These are phyloP conservation scores for Alitta virens DNA, from an alignment of 2,888 invertebrate genomes.

Conservation along the genomic window DNA sequence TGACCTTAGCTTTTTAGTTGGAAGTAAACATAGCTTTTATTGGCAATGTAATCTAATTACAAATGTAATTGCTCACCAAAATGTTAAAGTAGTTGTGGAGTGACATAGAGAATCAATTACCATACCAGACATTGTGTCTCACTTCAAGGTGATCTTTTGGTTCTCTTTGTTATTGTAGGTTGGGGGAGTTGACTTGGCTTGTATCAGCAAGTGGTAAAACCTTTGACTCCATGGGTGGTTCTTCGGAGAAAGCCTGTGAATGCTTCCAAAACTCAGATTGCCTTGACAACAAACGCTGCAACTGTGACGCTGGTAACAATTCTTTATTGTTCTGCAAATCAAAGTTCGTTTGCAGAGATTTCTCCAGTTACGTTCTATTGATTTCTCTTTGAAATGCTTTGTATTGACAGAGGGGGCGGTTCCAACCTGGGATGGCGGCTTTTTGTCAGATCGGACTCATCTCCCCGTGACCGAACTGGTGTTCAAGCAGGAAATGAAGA, in stretches of 20 bases:
- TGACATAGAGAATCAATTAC: too few species aligned
- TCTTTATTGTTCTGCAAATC: neutral
- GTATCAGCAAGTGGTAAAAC: constrained; percentile 1
- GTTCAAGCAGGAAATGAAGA: constrained; percentile 83
- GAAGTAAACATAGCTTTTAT: neutral
- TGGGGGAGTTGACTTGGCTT: constrained; percentile 13
- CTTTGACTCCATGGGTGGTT: constrained; percentile 3
- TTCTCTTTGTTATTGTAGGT: neutral
- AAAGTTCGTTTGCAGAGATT: neutral
- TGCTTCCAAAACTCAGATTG: constrained; percentile 59
- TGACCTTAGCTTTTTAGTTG: too few species aligned
- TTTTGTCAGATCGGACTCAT: constrained; percentile 74
- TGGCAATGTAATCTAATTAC: too few species aligned
- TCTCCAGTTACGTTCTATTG: neutral
- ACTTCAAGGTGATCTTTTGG: neutral
- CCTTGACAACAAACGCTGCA: constrained; percentile 62
- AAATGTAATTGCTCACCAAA: too few species aligned
- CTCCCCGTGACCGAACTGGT: constrained; percentile 88
- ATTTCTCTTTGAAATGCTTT: neutral
- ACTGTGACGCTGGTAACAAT: constrained; percentile 71
- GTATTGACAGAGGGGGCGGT: neutral
- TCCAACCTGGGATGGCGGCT: constrained; percentile 76
- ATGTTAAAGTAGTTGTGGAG: too few species aligned
- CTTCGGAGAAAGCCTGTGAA: constrained; percentile 3
- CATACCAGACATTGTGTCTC: too few species aligned